phyloP scores from a whole-genome alignment of 2,888 invertebrate species.

The Trichogramma dendrolimi region DNA sequence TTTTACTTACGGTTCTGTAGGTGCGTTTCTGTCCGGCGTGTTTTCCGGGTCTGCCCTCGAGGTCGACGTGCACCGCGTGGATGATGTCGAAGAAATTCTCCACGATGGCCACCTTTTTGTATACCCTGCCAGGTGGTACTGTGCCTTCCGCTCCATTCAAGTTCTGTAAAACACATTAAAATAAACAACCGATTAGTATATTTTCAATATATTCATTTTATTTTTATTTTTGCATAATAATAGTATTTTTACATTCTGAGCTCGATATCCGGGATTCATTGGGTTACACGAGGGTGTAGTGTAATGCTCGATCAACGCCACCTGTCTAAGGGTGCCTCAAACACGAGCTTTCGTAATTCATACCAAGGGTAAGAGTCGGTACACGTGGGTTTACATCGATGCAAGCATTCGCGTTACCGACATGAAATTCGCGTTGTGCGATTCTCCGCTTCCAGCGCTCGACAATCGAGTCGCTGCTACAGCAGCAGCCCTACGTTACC shows the following conservation, averaged over 20 bases:
- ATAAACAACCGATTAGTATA: neutral
- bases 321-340: slow-evolving; percentile 30
- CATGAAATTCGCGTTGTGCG: neutral
- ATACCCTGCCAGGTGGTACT: slow-evolving; percentile 58
- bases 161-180: slow-evolving; percentile 59
- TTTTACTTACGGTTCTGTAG: slow-evolving; percentile 79
- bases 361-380: slow-evolving; percentile 3
- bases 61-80: slow-evolving; percentile 90
- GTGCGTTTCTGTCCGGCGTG: slow-evolving; percentile 97
- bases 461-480: neutral
- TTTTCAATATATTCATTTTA: too few relatives aligned
- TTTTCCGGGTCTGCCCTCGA: slow-evolving; percentile 86
- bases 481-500: slow-evolving; percentile 21
- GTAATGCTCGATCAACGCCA: slow-evolving; percentile 17
- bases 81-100: slow-evolving; percentile 97
- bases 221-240: too few relatives aligned
- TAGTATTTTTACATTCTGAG: too few relatives aligned
- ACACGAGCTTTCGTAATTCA: slow-evolving; percentile 9
- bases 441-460: too few relatives aligned
- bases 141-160: slow-evolving; percentile 59
- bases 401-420: slow-evolving; percentile 24
- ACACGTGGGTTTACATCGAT: slow-evolving; percentile 8
- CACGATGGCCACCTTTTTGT: slow-evolving; percentile 91
- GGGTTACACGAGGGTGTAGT: neutral
- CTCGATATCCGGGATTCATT: neutral